Percentiles rank a stretch among this genome's conserved stretches.
These are phyloP conservation scores for Saguinus midas DNA, from an alignment of 2,113 vertebrate species.

Conservation along the genomic window DNA sequence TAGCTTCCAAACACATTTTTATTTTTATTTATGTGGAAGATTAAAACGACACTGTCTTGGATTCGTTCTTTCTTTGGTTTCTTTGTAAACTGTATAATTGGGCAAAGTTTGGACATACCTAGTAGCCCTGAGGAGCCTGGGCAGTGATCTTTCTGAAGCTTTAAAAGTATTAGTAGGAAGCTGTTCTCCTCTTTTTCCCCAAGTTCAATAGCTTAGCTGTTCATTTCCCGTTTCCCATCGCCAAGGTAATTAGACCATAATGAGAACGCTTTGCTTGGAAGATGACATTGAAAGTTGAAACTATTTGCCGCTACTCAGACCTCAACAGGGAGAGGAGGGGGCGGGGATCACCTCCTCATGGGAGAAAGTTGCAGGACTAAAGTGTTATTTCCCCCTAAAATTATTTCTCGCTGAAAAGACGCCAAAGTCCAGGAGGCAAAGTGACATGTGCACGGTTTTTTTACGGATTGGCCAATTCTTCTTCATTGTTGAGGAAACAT, in stretches of 20 bases:
- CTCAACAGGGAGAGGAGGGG: not conserved
- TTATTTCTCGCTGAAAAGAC: not conserved
- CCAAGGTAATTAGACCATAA: conserved; percentile 59
- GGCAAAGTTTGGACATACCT: not conserved
- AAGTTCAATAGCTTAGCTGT: conserved; percentile 61
- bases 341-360: not conserved
- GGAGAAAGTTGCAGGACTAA: not conserved
- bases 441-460: not conserved
- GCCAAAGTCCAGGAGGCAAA: not conserved
- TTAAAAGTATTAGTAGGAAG: conserved; percentile 42
- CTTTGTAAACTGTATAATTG: conserved; percentile 55
- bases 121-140: not conserved
- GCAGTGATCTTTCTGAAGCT: not conserved
- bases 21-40: conserved; percentile 54
- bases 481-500: not conserved
- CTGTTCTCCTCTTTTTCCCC: not conserved
- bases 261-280: conserved; percentile 40
- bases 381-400: not conserved
- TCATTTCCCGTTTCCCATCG: conserved; percentile 58
- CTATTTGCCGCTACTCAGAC: not conserved
- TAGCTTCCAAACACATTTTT: not conserved
- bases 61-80: conserved; percentile 9
- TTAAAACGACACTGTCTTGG: not conserved
- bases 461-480: not conserved
- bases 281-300: conserved; percentile 53